A percentile compares a stretch with the other conserved stretches of the same genome.
These are phyloP conservation scores for Scotopteryx bipunctaria DNA, from an alignment of 2,888 invertebrate species.

Conservation along the genomic window DNA sequence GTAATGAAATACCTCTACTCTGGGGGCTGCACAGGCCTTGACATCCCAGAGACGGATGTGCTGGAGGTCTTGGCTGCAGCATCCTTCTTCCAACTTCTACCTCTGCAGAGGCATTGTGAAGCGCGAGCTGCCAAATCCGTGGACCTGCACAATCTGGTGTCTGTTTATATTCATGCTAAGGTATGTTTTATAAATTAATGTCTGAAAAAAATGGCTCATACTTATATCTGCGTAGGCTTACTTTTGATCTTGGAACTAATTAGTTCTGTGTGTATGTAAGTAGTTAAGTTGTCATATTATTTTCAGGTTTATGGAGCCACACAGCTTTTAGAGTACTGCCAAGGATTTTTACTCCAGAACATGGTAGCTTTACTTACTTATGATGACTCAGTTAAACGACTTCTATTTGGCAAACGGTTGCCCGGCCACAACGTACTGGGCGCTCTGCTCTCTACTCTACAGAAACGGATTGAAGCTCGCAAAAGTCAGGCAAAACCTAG, in stretches of 20 bases:
- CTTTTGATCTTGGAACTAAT: too few species aligned
- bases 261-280: too few species aligned
- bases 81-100: slow-evolving; percentile 95
- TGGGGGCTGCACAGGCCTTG: slow-evolving; percentile 91
- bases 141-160: slow-evolving; percentile 94
- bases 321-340: slow-evolving; percentile 94
- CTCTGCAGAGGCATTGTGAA: slow-evolving; percentile 92
- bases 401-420: slow-evolving; percentile 94
- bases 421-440: slow-evolving; percentile 95
- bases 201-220: background rate
- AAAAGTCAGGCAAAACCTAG: slow-evolving; percentile 72
- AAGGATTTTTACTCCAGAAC: slow-evolving; percentile 94
- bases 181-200: slow-evolving; percentile 70
- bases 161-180: slow-evolving; percentile 97
- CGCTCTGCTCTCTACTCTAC: slow-evolving; percentile 90
- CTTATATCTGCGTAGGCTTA: too few species aligned
- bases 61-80: slow-evolving; percentile 95
- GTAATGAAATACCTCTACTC: slow-evolving; percentile 97
- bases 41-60: slow-evolving; percentile 91
- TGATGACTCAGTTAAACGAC: slow-evolving; percentile 93
- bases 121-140: slow-evolving; percentile 92
- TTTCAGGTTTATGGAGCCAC: slow-evolving; percentile 92
- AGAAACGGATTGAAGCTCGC: slow-evolving; percentile 90
- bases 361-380: slow-evolving; percentile 97
- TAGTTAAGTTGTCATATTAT: slow-evolving; percentile 11